Conservation (phyloP, 2,113 vertebrate genomes). For the Serilophus lunatus region DNA sequence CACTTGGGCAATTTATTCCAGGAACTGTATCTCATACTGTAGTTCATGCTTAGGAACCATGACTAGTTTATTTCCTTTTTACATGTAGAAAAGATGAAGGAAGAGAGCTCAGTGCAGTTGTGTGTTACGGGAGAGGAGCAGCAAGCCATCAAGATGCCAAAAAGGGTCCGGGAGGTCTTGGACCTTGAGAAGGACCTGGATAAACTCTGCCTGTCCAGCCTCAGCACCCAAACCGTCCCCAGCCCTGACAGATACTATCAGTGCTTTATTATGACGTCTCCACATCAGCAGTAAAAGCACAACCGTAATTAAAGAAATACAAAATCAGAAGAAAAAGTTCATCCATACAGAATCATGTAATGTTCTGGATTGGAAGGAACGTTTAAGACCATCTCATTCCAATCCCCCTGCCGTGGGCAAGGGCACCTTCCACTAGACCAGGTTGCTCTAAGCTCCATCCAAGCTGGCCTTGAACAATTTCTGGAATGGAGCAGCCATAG, state of each 20-base stretch:
- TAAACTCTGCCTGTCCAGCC: neutral
- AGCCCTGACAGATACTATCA: accelerated
- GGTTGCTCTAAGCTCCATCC: neutral
- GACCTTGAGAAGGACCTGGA: neutral
- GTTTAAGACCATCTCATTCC: neutral
- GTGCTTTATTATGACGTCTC: neutral
- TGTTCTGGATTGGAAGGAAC: neutral
- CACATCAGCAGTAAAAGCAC: neutral
- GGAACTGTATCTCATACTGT: neutral
- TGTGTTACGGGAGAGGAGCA: neutral
- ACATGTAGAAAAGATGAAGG: neutral
- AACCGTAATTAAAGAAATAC: neutral
- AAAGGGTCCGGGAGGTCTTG: accelerated
- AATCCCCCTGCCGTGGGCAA: neutral
- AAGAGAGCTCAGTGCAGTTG: neutral
- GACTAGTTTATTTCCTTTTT: neutral
- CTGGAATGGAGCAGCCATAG: neutral
- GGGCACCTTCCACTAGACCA: neutral
- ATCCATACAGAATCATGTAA: neutral
- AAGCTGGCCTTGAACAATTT: neutral
- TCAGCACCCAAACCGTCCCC: neutral
- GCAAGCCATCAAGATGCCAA: neutral
- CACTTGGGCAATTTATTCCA: neutral
- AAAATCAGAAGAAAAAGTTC: neutral
- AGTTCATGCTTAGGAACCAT: neutral